Conservation (phyloP, 2,888 invertebrate species). For the Oxycera nigricornis region DNA sequence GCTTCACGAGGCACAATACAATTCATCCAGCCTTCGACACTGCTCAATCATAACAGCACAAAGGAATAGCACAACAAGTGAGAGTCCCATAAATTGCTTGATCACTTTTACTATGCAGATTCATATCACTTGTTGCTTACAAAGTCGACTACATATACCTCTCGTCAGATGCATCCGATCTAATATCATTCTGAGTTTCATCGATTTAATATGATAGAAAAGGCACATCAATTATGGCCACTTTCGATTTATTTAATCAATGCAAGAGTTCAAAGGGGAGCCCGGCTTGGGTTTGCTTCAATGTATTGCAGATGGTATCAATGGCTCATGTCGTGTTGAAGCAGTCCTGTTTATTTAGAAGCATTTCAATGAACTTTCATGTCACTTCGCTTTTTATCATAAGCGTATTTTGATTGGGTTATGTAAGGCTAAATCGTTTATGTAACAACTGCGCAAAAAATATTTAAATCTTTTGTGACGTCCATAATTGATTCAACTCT, state of each 20-base stretch:
- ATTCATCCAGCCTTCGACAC: slow-evolving; percentile 17
- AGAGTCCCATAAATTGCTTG: slow-evolving; percentile 31
- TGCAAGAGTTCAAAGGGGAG: background rate
- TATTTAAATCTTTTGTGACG: too few relatives aligned
- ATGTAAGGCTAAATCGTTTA: too few relatives aligned
- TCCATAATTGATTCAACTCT: too few relatives aligned
- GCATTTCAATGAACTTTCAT: too few relatives aligned
- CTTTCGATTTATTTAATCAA: slow-evolving; percentile 20
- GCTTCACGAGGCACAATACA: too few relatives aligned
- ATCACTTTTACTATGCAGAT: slow-evolving; percentile 34
- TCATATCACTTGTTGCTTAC: slow-evolving; percentile 30
- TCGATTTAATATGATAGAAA: slow-evolving; percentile 20
- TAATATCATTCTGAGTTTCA: slow-evolving; percentile 9
- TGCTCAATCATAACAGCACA: slow-evolving; percentile 18
- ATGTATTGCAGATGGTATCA: too few relatives aligned
- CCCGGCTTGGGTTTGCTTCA: background rate
- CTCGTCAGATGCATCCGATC: background rate
- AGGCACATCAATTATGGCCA: slow-evolving; percentile 10
- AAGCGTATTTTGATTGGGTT: too few relatives aligned
- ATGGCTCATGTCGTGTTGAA: too few relatives aligned
- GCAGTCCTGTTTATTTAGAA: too few relatives aligned
- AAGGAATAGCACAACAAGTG: slow-evolving; percentile 20
- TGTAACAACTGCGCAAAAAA: too few relatives aligned
- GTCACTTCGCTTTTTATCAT: too few relatives aligned
- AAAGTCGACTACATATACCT: background rate